Base-by-base conservation (phyloP, 2,113 vertebrate genomes). In the Paratilapia polleni region DNA sequence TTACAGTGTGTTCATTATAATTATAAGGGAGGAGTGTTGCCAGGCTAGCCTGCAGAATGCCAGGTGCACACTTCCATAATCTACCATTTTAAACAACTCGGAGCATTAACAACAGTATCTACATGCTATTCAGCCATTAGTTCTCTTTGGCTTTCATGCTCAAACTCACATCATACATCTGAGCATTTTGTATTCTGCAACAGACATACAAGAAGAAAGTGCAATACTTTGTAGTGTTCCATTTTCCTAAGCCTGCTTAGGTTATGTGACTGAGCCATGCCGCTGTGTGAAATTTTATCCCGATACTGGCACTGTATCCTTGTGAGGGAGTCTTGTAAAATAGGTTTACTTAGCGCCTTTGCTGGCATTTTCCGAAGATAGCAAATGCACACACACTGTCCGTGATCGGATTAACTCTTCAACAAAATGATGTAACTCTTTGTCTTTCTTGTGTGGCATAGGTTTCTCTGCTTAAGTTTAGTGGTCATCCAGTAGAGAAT, bases 401-500 rank as follows among this genome's bases (percentile, higher is more conserved):
- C 95, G 88, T 95, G 95, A 96, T 96, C 94, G 95, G 96, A 96
- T 96, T 96, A 96, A 90, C 95, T 86, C 89, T 93, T 95, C 92
- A 89, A 93, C 94, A 90, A 95, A 94, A 95, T 96, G 95, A 96
- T 96, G 96, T 95, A 96, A 96, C 95, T 95, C 95, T 96, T 95
- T 95, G 95, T 96, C 90, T 95, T 84, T 94, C 93, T 95, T 94
- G 95, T 95, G 94, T 94, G 94, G 92, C 91, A 93, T 88, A 93
- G 94, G 94, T 94, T 94, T 87, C 94, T 88, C 87, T 84, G 93
- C 94, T 92, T 92, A 90, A 92, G 93, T 93, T 92, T 78, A 94
- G 92, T 94, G 95, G 94, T 95, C 94, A 95, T 87, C 93, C 83
- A 80, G 36, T 52, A 73, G 66, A 92, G 93, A 92, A 93, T 85